Base-by-base conservation (phyloP, 1,140 invertebrate genomes). In the Sweltsa coloradensis region DNA sequence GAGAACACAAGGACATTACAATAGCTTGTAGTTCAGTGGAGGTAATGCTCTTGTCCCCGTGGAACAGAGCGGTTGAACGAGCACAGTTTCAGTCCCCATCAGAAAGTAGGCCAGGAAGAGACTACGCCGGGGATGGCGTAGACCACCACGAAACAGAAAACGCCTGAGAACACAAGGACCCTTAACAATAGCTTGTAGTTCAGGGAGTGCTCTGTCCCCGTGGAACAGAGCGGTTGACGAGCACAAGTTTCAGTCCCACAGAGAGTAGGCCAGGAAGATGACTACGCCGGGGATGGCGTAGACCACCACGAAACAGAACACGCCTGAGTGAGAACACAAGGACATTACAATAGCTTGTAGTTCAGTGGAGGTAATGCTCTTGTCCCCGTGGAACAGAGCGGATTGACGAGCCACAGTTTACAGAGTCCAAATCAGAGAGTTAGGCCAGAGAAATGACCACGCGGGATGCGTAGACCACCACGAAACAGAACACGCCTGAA, bases 121-220 rank as follows among this genome's bases (percentile, higher is more conserved):
- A 84, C 74, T 47, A 71, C 69, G n/a, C 82, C 81, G 4, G 83
- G 83, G 45, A 84, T 70, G 5, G 78, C 76, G 56, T 85, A 85
- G 26, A 85, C 79, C 25, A 83, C 60, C 0, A 78, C 68, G 54
- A 86, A 83, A 52, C 78, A 79, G 36, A 79, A 68, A 5, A 75
- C 65, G 2, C 81, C 81, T 55, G 83, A 81, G 14, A 68, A n/a
- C n/a, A n/a, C n/a, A n/a, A n/a, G n/a, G n/a, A n/a, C n/a, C n/a
- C n/a, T n/a, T n/a, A n/a, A n/a, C n/a, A n/a, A n/a, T n/a, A n/a
- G n/a, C n/a, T n/a, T n/a, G n/a, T n/a, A n/a, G n/a, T n/a, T n/a
- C n/a, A n/a, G n/a, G n/a, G n/a, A n/a, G n/a, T n/a, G n/a, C n/a
- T n/a, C n/a, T n/a, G n/a, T n/a, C n/a, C n/a, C n/a, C n/a, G n/a